phyloP scores from a whole-genome alignment of 2,113 vertebrate genomes.

The Forbesichthys agassizii region DNA sequence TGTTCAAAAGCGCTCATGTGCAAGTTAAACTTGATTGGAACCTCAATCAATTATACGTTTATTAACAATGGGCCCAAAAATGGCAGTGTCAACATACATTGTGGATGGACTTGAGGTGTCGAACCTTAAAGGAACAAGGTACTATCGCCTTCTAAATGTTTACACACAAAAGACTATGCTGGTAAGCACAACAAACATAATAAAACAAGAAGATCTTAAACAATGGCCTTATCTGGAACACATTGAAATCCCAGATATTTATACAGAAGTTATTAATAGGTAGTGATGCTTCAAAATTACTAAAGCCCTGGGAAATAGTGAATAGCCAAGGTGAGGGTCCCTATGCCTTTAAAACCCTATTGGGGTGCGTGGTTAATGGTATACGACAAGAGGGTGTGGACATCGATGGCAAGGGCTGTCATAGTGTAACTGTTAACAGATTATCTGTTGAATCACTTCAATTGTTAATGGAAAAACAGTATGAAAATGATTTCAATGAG shows the following conservation, averaged over 20 bases:
- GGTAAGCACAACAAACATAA: constrained; percentile 21
- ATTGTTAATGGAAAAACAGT: background rate
- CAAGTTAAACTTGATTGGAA: too few species aligned
- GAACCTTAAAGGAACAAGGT: background rate
- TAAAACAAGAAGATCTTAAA: constrained; percentile 9
- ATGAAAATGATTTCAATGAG: constrained; percentile 3
- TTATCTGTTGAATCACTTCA: background rate
- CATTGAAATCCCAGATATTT: constrained; percentile 19
- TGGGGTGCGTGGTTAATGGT: background rate
- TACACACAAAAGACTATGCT: constrained; percentile 24
- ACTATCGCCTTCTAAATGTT: background rate
- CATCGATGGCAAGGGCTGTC: background rate
- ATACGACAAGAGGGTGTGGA: background rate
- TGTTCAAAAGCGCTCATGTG: too few species aligned
- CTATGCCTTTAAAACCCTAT: background rate
- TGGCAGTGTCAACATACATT: background rate
- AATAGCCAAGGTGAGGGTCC: background rate
- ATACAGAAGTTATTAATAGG: constrained; percentile 12
- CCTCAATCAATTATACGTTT: background rate
- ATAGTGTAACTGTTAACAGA: background rate
- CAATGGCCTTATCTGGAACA: constrained; percentile 29
- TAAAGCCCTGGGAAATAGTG: constrained; percentile 10
- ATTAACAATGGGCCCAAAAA: background rate
- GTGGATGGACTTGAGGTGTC: background rate
- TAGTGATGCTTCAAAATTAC: constrained; percentile 4